phyloP scores from a whole-genome alignment of 1,140 invertebrate species.

The Drosophila kikkawai region DNA sequence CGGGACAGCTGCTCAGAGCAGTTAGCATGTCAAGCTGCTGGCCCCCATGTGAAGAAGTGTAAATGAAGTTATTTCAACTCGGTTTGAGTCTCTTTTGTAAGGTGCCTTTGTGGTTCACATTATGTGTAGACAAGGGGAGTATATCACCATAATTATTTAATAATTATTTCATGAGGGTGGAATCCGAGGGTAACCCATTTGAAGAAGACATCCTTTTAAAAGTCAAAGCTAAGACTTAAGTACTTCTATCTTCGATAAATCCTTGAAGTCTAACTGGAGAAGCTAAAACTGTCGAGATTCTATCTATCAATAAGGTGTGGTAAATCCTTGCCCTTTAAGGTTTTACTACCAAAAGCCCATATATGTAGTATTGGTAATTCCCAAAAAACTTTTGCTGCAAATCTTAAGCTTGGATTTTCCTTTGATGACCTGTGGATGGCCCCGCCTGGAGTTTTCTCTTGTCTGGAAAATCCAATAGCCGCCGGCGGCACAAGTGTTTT shows the following conservation, averaged over 20 bases:
- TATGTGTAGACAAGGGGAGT: background rate
- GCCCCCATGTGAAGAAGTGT: background rate
- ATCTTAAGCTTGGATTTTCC: conserved; percentile 22
- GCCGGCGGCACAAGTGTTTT: conserved; percentile 57
- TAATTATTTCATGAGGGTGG: background rate
- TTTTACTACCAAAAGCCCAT: background rate
- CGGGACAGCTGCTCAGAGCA: conserved; percentile 42
- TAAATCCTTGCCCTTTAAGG: background rate
- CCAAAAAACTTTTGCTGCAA: background rate
- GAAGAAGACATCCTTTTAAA: background rate
- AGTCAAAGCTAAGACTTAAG: background rate
- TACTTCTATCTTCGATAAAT: too few relatives aligned
- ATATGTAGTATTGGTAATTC: background rate
- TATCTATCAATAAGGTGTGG: conserved; percentile 10
- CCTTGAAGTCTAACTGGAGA: background rate
- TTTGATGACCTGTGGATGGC: conserved; percentile 47
- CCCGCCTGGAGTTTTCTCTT: background rate
- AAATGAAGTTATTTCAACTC: conserved; percentile 35
- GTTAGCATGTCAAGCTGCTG: conserved; percentile 50
- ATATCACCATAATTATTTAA: background rate
- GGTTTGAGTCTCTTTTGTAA: conserved; percentile 3
- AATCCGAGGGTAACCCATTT: too few relatives aligned
- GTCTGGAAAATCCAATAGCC: conserved; percentile 54
- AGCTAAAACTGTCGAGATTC: background rate
- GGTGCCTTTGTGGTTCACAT: background rate